Percentiles rank a stretch among this genome's conserved stretches.
phyloP scores from a whole-genome alignment of 2,888 invertebrate species.

The Melipona beecheii region DNA sequence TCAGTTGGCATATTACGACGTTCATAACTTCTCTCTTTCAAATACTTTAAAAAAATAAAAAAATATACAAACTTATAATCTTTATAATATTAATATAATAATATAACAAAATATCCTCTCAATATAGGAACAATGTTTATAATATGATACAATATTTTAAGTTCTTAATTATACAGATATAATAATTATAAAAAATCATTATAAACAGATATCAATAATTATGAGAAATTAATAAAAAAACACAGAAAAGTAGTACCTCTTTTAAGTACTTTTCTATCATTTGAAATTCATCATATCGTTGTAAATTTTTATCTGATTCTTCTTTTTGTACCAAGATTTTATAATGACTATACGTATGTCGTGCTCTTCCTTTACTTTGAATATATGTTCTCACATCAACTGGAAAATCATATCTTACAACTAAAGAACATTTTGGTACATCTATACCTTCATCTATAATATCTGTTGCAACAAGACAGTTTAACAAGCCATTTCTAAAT shows the following conservation, averaged over 20 bases:
- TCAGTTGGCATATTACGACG: conserved; percentile 86
- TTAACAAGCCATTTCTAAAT: conserved; percentile 87
- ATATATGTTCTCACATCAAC: conserved; percentile 92
- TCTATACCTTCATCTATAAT: conserved; percentile 97
- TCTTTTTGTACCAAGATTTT: conserved; percentile 85
- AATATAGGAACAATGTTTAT: too few species aligned
- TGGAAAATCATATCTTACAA: conserved; percentile 90
- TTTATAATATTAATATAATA: too few species aligned
- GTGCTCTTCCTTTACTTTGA: conserved; percentile 95
- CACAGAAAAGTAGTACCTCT: conserved; percentile 15
- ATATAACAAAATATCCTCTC: too few species aligned
- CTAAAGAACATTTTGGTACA: conserved; percentile 92
- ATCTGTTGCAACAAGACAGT: conserved; percentile 90
- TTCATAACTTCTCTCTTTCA: conserved; percentile 86
- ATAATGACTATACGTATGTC: conserved; percentile 87
- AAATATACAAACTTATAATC: conserved; percentile 19
- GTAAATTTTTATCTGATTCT: conserved; percentile 76
- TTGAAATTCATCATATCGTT: conserved; percentile 79
- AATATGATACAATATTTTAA: too few species aligned
- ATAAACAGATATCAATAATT: too few species aligned
- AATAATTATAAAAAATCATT: too few species aligned
- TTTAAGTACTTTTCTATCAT: conserved; percentile 30
- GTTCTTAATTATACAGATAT: too few species aligned
- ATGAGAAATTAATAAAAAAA: too few species aligned
- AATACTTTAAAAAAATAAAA: conserved; percentile 82